phyloP scores from a whole-genome alignment of 2,113 vertebrate species.

The Theristicus caerulescens region DNA sequence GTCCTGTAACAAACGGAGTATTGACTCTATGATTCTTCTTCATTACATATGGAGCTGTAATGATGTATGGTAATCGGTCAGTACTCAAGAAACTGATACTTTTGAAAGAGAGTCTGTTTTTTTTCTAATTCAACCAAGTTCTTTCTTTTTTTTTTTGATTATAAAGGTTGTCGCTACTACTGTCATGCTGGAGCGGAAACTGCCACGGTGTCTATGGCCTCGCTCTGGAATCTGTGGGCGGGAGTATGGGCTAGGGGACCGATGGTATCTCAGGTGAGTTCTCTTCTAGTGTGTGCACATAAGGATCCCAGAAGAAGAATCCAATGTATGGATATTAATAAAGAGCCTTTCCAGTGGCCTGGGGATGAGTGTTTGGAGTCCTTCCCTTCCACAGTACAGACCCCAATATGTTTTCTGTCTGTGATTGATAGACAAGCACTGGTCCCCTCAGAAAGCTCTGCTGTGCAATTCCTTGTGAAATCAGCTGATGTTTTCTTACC shows the following conservation, averaged over 20 bases:
- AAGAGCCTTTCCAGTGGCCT: not conserved
- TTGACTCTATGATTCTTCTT: not conserved
- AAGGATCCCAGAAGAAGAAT: not conserved
- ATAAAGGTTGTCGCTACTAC: constrained; percentile 91
- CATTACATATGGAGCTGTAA: not conserved
- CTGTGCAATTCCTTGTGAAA: not conserved
- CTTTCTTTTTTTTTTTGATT: not conserved
- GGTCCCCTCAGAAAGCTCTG: not conserved
- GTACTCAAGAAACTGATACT: not conserved
- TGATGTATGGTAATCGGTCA: fast-evolving
- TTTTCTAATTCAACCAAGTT: not conserved
- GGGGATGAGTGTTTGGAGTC: not conserved
- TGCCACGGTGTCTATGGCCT: constrained; percentile 90
- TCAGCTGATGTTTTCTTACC: not conserved
- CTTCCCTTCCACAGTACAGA: not conserved
- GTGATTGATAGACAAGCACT: not conserved
- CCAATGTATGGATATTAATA: not conserved
- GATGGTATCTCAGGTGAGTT: constrained; percentile 90
- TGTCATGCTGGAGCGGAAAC: constrained; percentile 88
- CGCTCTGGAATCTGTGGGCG: constrained; percentile 86
- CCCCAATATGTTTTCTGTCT: not conserved
- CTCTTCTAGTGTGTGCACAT: fast-evolving
- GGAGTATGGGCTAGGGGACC: constrained; percentile 84
- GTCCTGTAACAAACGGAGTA: not conserved
- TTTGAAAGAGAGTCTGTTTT: not conserved